These are phyloP conservation scores for Cololabis saira DNA, from an alignment of 2,113 vertebrate genomes.

Conservation along the genomic window DNA sequence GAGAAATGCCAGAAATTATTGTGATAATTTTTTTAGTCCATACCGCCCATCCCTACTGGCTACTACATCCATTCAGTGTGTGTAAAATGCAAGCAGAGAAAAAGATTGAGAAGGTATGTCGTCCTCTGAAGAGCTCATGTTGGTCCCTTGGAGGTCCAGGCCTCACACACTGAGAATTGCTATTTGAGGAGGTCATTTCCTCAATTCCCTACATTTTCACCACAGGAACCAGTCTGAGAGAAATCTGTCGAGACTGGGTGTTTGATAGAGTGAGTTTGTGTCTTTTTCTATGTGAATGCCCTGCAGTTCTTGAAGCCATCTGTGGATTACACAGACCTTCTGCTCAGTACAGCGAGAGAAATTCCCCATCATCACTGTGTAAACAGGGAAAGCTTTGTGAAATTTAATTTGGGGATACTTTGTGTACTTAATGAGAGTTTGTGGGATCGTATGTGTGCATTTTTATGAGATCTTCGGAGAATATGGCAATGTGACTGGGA, in stretches of 20 bases:
- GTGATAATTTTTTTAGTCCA: too few species aligned
- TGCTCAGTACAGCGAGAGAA: conserved; percentile 33
- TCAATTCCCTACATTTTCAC: background rate
- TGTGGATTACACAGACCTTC: conserved; percentile 52
- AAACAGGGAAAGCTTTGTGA: background rate
- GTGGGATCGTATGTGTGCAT: too few species aligned
- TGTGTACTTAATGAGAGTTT: background rate
- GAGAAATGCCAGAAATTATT: too few species aligned
- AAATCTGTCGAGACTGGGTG: conserved; percentile 14
- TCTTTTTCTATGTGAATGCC: conserved; percentile 43
- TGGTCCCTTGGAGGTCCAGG: background rate
- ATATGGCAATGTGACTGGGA: background rate
- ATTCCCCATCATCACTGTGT: conserved; percentile 7
- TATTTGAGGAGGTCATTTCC: background rate
- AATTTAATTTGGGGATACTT: background rate
- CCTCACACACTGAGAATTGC: background rate
- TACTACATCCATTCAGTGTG: too few species aligned
- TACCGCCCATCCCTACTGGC: too few species aligned
- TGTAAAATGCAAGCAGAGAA: too few species aligned
- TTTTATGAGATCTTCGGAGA: too few species aligned
- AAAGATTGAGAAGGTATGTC: too few species aligned
- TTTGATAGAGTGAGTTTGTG: conserved; percentile 21
- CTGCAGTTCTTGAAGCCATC: conserved; percentile 60
- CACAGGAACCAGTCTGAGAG: too few species aligned
- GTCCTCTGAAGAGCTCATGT: too few species aligned